phyloP scores from a whole-genome alignment of 2,113 vertebrate genomes.

The Chelonoidis abingdonii region DNA sequence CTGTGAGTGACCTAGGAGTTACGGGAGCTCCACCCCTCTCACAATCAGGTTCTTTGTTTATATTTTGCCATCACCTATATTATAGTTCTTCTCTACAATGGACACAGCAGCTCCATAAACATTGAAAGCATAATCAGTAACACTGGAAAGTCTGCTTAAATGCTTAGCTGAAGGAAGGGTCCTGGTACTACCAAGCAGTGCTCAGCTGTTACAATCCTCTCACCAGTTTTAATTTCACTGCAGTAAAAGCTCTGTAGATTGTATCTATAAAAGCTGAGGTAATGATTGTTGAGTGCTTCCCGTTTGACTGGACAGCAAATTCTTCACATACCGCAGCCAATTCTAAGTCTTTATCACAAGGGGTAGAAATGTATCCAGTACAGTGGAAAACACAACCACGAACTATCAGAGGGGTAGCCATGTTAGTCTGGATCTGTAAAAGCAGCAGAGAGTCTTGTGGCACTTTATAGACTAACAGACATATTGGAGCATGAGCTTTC shows the following conservation, averaged over 20 bases:
- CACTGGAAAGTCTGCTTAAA: not conserved
- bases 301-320: not conserved
- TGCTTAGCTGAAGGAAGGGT: not conserved
- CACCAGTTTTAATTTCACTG: not conserved
- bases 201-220: fast-evolving
- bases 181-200: not conserved
- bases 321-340: not conserved
- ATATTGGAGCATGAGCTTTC: too few species aligned
- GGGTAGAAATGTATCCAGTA: not conserved
- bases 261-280: not conserved
- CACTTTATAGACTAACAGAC: too few species aligned
- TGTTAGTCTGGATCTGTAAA: too few species aligned
- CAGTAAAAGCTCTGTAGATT: not conserved
- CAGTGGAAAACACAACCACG: not conserved
- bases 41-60: not conserved
- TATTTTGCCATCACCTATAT: fast-evolving
- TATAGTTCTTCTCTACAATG: not conserved
- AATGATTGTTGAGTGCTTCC: fast-evolving
- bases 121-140: not conserved
- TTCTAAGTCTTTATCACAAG: not conserved
- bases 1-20: not conserved
- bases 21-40: not conserved
- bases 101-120: not conserved
- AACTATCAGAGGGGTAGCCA: too few species aligned
- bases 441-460: too few species aligned